Conservation (phyloP, 1,140 invertebrate species). For the Pogonognathellus flavescens region DNA sequence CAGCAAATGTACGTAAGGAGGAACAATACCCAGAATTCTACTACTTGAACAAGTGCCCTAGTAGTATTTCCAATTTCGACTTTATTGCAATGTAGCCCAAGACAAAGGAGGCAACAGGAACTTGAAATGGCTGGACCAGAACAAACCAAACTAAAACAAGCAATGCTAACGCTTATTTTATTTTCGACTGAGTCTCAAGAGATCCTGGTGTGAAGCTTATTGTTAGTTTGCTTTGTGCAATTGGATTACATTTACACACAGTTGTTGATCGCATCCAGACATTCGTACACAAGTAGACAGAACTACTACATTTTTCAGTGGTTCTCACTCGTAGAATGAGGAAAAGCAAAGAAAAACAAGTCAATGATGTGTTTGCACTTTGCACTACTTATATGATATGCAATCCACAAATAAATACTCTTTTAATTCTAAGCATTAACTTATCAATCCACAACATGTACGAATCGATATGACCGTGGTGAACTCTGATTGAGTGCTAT, state of each 20-base stretch:
- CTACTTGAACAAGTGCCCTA: neutral
- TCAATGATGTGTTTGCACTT: neutral
- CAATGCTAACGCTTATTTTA: neutral
- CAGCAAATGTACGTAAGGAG: neutral
- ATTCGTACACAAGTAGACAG: slow-evolving; percentile 4
- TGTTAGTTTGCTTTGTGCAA: slow-evolving; percentile 34
- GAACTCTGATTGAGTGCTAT: no score
- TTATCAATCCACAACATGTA: no score
- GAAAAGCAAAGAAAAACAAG: neutral
- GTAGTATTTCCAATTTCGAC: slow-evolving; percentile 12
- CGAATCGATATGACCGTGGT: no score
- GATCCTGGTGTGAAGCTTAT: slow-evolving; percentile 10
- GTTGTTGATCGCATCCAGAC: slow-evolving; percentile 18
- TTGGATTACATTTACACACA: slow-evolving; percentile 23
- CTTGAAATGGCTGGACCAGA: neutral
- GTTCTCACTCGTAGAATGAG: neutral
- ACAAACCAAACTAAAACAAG: neutral
- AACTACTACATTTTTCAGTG: no score
- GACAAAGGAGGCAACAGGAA: neutral
- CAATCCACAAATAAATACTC: no score
- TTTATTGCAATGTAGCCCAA: slow-evolving; percentile 1
- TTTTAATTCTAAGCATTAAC: no score
- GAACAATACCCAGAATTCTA: neutral
- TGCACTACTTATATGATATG: no score
- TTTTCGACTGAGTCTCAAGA: slow-evolving; percentile 15